phyloP scores from a whole-genome alignment of 2,797 vertebrate genomes.

The Bovichtus variegatus region DNA sequence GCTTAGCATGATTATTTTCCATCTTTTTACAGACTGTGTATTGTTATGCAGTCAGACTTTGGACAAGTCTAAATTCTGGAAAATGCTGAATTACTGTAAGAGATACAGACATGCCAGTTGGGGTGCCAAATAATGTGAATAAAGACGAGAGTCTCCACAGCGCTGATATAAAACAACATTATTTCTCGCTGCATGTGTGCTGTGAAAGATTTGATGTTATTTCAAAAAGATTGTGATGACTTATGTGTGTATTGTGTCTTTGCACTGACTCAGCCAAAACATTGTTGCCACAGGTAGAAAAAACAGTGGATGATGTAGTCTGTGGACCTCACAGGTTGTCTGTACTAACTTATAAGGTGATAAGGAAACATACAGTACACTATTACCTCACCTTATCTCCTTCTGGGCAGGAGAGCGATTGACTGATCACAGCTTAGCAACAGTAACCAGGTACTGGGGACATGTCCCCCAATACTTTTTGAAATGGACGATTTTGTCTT shows the following conservation, averaged over 20 bases:
- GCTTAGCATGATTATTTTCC: constrained; percentile 15
- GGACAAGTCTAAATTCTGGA: constrained; percentile 17
- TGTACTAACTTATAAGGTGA: constrained; percentile 31
- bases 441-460: neutral
- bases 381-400: neutral
- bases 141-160: neutral
- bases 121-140: constrained; percentile 26
- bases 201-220: constrained; percentile 21
- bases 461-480: too few relatives aligned
- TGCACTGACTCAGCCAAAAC: constrained; percentile 13
- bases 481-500: too few relatives aligned
- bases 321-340: constrained; percentile 32
- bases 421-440: neutral
- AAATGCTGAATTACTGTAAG: constrained; percentile 21
- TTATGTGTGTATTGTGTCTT: constrained; percentile 14
- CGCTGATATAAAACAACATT: constrained; percentile 7
- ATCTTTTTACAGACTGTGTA: constrained; percentile 15
- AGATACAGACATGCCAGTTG: constrained; percentile 26
- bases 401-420: neutral
- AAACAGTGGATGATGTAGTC: constrained; percentile 9
- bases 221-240: constrained; percentile 30
- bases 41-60: constrained; percentile 24
- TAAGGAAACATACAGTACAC: neutral
- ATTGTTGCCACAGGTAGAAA: constrained; percentile 25
- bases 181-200: neutral